phyloP scores from a whole-genome alignment of 2,888 invertebrate species.

The Eurois occulta region DNA sequence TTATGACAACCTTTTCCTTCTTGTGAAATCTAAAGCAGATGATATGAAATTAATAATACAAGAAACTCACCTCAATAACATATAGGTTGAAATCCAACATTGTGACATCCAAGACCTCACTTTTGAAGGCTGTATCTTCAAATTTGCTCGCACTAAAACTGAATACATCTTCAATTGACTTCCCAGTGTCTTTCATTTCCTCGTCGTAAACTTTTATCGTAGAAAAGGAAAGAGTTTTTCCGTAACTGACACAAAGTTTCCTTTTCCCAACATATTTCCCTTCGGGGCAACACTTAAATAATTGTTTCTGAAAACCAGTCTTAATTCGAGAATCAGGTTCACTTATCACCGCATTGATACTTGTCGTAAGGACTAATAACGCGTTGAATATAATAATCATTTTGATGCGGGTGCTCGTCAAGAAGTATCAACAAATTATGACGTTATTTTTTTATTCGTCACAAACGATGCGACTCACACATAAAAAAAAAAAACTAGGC shows the following conservation, averaged over 20 bases:
- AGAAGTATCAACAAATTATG: background rate
- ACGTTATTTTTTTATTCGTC: background rate
- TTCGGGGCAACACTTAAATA: slow-evolving; percentile 35
- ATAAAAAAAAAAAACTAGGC: background rate
- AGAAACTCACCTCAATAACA: slow-evolving; percentile 37
- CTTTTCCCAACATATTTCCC: background rate
- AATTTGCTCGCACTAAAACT: slow-evolving; percentile 27
- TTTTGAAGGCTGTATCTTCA: background rate
- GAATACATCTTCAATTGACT: slow-evolving; percentile 34
- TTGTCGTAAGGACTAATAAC: slow-evolving; percentile 26
- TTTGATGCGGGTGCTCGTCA: slow-evolving; percentile 1
- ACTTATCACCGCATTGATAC: background rate
- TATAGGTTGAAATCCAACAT: slow-evolving; percentile 32
- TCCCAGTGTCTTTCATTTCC: background rate
- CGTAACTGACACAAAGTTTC: background rate
- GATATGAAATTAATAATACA: background rate
- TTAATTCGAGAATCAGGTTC: background rate
- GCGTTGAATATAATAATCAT: slow-evolving; percentile 15
- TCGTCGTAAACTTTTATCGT: slow-evolving; percentile 30
- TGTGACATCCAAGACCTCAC: background rate
- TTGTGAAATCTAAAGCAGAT: background rate
- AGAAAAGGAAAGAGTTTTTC: slow-evolving; percentile 25
- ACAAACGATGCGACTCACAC: background rate
- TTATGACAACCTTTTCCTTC: no score
- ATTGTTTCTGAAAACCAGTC: background rate